A percentile compares a stretch with the other conserved stretches of the same genome.
Conservation (phyloP, 2,113 vertebrate species). For the Felis catus region DNA sequence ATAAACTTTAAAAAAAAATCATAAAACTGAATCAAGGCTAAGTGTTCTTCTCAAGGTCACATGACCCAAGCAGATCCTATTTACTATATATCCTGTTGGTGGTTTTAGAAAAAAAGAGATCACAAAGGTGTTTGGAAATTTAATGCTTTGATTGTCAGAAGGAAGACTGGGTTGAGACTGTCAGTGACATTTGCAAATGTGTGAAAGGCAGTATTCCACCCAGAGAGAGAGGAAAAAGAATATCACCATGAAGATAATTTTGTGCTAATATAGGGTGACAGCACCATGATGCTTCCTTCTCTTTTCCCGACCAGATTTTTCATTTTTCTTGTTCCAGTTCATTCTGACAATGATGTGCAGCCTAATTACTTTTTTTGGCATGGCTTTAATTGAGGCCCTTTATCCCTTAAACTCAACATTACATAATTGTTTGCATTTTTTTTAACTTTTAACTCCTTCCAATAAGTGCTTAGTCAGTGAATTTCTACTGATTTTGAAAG, state of each 20-base stretch:
- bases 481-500: conserved; percentile 36
- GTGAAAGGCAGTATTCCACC: background rate
- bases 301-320: conserved; percentile 10
- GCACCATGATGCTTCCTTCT: background rate
- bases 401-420: conserved; percentile 50
- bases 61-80: background rate
- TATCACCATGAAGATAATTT: background rate
- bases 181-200: background rate
- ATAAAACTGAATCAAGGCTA: background rate
- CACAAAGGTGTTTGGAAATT: background rate
- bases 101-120: background rate
- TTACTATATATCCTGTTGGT: background rate
- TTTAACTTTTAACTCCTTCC: conserved; percentile 55
- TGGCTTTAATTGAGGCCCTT: conserved; percentile 69
- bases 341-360: conserved; percentile 39
- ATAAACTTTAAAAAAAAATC: background rate
- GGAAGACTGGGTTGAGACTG: background rate
- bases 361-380: conserved; percentile 77
- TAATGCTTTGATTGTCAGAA: background rate
- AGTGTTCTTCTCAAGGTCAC: background rate
- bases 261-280: conserved; percentile 25
- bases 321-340: conserved; percentile 66
- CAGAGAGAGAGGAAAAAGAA: background rate
- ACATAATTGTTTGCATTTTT: conserved; percentile 61
- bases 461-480: background rate